A percentile compares a stretch with the other conserved stretches of the same genome.
These are phyloP conservation scores for Linepithema humile DNA, from an alignment of 1,140 invertebrate genomes.

Conservation along the genomic window DNA sequence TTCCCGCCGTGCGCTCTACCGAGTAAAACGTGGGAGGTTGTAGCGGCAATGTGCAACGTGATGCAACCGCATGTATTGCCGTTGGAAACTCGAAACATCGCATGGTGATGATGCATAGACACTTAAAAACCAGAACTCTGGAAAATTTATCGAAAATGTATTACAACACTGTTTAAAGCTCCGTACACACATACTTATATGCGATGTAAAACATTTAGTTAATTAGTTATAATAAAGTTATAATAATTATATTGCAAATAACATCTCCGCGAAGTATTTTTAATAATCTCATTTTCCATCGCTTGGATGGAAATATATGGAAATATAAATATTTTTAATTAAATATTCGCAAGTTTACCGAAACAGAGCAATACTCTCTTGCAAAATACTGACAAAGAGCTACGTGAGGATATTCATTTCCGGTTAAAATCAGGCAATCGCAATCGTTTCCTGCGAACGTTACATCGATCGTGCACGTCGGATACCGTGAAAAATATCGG, in stretches of 20 bases:
- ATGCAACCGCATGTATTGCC: slow-evolving; percentile 54
- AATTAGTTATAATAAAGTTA: no score
- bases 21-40: slow-evolving; percentile 43
- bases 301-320: no score
- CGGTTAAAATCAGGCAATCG: slow-evolving; percentile 23
- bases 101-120: background rate
- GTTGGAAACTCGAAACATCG: slow-evolving; percentile 14
- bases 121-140: background rate
- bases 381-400: background rate
- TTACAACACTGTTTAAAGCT: no score
- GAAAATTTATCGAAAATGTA: background rate
- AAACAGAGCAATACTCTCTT: background rate
- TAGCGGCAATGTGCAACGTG: slow-evolving; percentile 47
- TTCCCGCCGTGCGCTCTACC: slow-evolving; percentile 15
- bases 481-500: slow-evolving; percentile 13
- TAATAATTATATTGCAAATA: no score
- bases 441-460: background rate
- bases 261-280: no score
- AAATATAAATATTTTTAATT: background rate
- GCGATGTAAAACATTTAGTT: no score
- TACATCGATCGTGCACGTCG: background rate
- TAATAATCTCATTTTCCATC: no score
- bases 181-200: no score
- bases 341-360: background rate
- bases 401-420: background rate